These are phyloP conservation scores for Esperia sulphurella DNA, from an alignment of 2,888 invertebrate genomes.

Conservation along the genomic window DNA sequence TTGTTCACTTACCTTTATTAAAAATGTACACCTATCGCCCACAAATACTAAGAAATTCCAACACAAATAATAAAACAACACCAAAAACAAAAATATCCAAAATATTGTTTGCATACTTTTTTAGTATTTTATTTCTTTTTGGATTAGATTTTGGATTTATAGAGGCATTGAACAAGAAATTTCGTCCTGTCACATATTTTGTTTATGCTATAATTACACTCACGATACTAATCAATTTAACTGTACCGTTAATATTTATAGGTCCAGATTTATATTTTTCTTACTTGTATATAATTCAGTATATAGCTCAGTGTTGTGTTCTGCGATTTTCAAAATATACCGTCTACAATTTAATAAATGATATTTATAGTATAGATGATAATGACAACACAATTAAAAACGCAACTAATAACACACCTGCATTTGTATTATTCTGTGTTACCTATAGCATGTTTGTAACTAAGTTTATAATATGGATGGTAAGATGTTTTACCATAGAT, in stretches of 20 bases:
- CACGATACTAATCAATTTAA: neutral
- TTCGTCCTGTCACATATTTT: neutral
- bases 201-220: neutral
- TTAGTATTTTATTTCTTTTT: neutral
- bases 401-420: neutral
- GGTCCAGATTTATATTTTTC: neutral
- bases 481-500: neutral
- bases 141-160: constrained; percentile 1
- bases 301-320: neutral
- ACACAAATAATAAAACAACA: neutral
- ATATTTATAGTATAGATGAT: neutral
- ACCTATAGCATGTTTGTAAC: neutral
- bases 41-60: neutral
- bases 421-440: neutral
- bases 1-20: too few species aligned
- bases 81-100: neutral
- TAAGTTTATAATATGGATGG: neutral
- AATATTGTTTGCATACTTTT: neutral
- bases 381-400: neutral
- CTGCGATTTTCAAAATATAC: neutral
- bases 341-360: neutral
- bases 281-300: neutral
- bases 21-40: too few species aligned
- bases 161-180: neutral
- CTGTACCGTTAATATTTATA: neutral